These are phyloP conservation scores for Caenorhabditis elegans DNA, from an alignment of 1,140 invertebrate genomes.

Conservation along the genomic window DNA sequence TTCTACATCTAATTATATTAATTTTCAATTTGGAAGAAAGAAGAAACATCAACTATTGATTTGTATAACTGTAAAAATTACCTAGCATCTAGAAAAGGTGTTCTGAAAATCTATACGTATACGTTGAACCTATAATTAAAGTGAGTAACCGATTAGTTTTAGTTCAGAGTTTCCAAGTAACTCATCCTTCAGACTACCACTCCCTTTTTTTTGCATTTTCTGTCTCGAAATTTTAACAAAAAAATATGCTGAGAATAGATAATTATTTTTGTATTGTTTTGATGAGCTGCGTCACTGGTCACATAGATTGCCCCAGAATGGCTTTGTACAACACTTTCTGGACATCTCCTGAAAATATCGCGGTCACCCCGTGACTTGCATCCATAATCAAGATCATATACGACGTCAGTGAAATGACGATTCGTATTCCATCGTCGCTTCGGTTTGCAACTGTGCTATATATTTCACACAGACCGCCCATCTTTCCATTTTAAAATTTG, in stretches of 20 bases:
- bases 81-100: too few relatives aligned
- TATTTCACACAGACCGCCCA: neutral
- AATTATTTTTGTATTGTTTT: conserved; percentile 6
- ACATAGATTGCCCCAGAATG: neutral
- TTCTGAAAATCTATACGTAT: too few relatives aligned
- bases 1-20: too few relatives aligned
- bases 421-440: neutral
- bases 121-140: too few relatives aligned
- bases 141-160: too few relatives aligned
- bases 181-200: too few relatives aligned
- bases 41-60: too few relatives aligned
- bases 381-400: neutral
- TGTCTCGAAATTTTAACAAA: too few relatives aligned
- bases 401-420: neutral
- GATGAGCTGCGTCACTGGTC: neutral
- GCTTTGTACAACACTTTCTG: neutral
- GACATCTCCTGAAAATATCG: neutral
- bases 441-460: neutral
- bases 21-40: too few relatives aligned
- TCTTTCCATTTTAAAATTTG: neutral
- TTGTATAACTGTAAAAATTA: too few relatives aligned
- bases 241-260: neutral
- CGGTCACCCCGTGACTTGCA: neutral
- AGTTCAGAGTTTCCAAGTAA: too few relatives aligned
- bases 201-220: too few relatives aligned